Evolutionary conservation across 1,140 invertebrate species (phyloP).

Genomic region (Ceratitis capitata): DNA sequence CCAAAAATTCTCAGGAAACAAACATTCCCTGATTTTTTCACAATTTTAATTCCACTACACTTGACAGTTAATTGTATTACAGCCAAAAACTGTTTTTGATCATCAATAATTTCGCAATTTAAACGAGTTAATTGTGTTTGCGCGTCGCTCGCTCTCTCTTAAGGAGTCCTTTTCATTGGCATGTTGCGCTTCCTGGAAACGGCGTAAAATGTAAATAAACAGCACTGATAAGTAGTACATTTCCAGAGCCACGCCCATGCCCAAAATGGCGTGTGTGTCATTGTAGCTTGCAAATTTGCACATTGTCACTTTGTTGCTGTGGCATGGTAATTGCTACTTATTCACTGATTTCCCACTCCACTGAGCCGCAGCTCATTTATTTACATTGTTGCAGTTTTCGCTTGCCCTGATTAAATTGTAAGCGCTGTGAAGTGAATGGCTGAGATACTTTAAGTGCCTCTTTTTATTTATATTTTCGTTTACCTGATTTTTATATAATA

Average conservation of each 20-base stretch:
- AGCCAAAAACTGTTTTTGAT: slow-evolving; percentile 1
- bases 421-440: neutral
- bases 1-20: too few species aligned
- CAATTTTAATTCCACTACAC: too few species aligned
- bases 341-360: neutral
- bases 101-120: slow-evolving; percentile 22
- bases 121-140: slow-evolving; percentile 30
- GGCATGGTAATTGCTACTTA: neutral
- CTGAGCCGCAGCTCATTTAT: neutral
- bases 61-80: too few species aligned
- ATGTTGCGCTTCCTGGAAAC: slow-evolving; percentile 1
- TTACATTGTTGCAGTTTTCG: neutral
- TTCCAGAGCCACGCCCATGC: neutral
- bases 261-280: neutral
- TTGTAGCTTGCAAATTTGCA: neutral
- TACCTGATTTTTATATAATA: neutral
- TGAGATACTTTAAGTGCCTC: neutral
- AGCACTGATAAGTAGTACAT: neutral
- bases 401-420: neutral
- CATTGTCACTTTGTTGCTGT: neutral
- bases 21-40: too few species aligned
- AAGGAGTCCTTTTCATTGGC: too few species aligned
- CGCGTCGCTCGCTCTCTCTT: neutral
- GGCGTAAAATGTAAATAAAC: slow-evolving; percentile 15
- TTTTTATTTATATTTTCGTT: neutral